Conservation (phyloP, 2,113 vertebrate genomes). For the Pseudolaguvia tuberculata region DNA sequence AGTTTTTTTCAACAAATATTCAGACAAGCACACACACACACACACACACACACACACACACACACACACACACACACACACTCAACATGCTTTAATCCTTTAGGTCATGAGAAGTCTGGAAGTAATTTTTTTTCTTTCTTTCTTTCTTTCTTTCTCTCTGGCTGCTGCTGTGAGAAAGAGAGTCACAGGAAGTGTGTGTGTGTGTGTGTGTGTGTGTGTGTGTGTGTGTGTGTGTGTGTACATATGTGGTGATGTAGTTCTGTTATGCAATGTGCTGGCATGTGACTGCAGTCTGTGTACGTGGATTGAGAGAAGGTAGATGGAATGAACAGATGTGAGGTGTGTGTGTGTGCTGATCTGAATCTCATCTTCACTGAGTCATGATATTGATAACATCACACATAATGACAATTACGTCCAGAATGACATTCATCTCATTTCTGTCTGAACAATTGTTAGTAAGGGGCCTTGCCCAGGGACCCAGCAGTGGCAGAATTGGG, state of each 20-base stretch:
- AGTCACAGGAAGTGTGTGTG: conserved; percentile 13
- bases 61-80: conserved; percentile 32
- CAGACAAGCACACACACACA: conserved; percentile 30
- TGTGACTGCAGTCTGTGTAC: not conserved
- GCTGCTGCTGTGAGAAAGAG: conserved; percentile 14
- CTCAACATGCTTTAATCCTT: conserved; percentile 13
- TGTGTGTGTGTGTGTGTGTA: conserved; percentile 20
- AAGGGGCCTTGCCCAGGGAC: too few relatives aligned
- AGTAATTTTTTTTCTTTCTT: too few relatives aligned
- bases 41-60: too few relatives aligned
- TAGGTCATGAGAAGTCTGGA: conserved; percentile 21
- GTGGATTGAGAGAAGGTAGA: not conserved
- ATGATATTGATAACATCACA: too few relatives aligned
- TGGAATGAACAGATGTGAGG: not conserved
- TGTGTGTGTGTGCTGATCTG: too few relatives aligned
- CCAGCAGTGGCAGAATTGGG: too few relatives aligned
- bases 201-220: not conserved
- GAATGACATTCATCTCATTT: too few relatives aligned
- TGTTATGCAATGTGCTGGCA: not conserved
- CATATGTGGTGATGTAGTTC: not conserved
- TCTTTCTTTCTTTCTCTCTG: not conserved
- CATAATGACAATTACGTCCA: too few relatives aligned
- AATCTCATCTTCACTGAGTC: too few relatives aligned
- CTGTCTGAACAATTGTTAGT: too few relatives aligned
- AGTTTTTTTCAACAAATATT: not conserved